Base-by-base conservation (phyloP, 2,113 vertebrate species). In the Felis catus region DNA sequence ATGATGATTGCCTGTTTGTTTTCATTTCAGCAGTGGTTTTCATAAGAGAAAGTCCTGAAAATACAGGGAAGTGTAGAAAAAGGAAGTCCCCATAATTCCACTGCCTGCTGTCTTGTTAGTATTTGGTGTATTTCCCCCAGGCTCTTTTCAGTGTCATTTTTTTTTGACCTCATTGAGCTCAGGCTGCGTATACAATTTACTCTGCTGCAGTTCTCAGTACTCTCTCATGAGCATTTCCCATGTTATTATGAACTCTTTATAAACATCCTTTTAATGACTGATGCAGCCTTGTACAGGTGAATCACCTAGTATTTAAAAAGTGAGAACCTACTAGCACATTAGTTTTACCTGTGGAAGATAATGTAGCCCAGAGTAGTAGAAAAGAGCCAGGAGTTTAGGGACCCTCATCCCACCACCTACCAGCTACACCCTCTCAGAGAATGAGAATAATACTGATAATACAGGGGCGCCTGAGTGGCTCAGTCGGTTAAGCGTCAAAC, bases 291-390 rank as follows among this genome's bases (percentile, higher is more conserved):
- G 87, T 15, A 65, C 15, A 68, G 76, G n/a, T 76, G 92, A 90
- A 71, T 90, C 90, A 92, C 25, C 19, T 29, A 10, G n/a, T 27
- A 65, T 88, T 96, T 96, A n/a, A 95, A 95, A 96, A 87, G 82
- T 3, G 55, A 90, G 74, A 80, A 53, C 31, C 39, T 19, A 12
- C 13, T n/a, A 85, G 92, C 63, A 80, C 78, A 55, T 51, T 82
- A 27, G 27, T 88, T 91, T 73, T 91, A n/a, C 65, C 70, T 90
- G 65, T 36, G 96, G 87, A 14, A 41, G 80, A 48, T 14, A 36
- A 70, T 73, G 53, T 7, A 19, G 33, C 79, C 70, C 79, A 36
- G 8, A 61, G 65, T 13, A n/a, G 48, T 13, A n/a, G 29, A 33
- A 39, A 53, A 45, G 23, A 55, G 76, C 68, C n/a, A 33, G 7